These are phyloP conservation scores for Drosophila jambulina DNA, from an alignment of 1,140 invertebrate species.

Conservation along the genomic window DNA sequence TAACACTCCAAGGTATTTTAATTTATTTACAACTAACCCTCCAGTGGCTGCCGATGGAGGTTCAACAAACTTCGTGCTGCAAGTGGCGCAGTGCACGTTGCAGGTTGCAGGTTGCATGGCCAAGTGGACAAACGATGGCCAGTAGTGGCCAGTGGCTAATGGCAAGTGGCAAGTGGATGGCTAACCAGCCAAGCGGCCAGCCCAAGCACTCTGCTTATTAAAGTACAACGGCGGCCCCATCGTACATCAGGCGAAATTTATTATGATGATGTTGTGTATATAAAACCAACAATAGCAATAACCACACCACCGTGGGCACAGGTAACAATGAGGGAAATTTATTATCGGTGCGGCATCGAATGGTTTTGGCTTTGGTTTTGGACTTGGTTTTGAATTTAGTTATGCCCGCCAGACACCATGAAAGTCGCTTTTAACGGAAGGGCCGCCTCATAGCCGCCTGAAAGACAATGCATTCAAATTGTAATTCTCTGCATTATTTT, in stretches of 20 bases:
- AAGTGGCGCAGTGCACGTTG: conserved; percentile 10
- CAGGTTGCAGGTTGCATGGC: conserved; percentile 60
- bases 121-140: conserved; percentile 73
- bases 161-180: conserved; percentile 50
- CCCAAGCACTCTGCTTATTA: conserved; percentile 81
- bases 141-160: conserved; percentile 36
- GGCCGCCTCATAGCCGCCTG: conserved; percentile 48
- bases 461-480: conserved; percentile 73
- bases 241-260: conserved; percentile 80
- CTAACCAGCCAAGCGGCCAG: conserved; percentile 68
- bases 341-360: conserved; percentile 80
- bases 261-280: conserved; percentile 81
- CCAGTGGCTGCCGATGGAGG: conserved; percentile 34
- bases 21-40: conserved; percentile 55
- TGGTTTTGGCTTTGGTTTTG: conserved; percentile 66
- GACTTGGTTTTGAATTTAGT: conserved; percentile 22
- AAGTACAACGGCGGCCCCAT: conserved; percentile 67
- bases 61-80: conserved; percentile 46
- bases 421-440: conserved; percentile 70
- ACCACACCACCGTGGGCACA: conserved; percentile 55
- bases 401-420: conserved; percentile 54
- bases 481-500: conserved; percentile 59
- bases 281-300: conserved; percentile 51
- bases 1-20: conserved; percentile 57
- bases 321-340: conserved; percentile 80